These are phyloP conservation scores for Lagopus leucura DNA, from an alignment of 2,113 vertebrate genomes.

Conservation along the genomic window DNA sequence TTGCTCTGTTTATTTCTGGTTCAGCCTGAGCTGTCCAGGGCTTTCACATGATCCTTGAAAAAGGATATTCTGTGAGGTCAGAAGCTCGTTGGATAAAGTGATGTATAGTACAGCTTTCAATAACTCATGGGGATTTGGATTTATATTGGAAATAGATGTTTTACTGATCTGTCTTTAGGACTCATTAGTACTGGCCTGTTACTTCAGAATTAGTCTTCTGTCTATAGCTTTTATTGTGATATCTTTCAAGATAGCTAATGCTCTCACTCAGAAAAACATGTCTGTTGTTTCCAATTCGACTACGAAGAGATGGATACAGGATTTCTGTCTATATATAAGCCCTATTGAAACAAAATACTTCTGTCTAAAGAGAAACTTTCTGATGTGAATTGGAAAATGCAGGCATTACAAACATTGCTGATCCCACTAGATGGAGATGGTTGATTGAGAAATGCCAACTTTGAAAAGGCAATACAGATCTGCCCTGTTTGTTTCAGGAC, in stretches of 20 bases:
- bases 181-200: background rate
- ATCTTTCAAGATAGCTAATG: background rate
- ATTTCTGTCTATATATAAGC: background rate
- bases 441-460: constrained; percentile 40
- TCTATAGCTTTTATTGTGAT: background rate
- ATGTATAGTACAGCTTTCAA: background rate
- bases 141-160: background rate
- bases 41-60: background rate
- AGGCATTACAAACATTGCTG: background rate
- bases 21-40: background rate
- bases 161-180: background rate
- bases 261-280: background rate
- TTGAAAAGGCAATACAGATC: background rate
- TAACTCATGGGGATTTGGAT: background rate
- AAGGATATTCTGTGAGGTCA: background rate
- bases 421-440: constrained; percentile 70
- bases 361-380: background rate
- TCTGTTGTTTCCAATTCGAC: background rate
- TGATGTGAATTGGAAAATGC: background rate
- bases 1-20: background rate
- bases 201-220: background rate
- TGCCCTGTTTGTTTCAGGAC: background rate
- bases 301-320: background rate
- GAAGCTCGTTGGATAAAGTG: background rate
- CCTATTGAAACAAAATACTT: background rate